Conservation (phyloP, 2,888 invertebrate genomes). For the Heliconius charithonia region DNA sequence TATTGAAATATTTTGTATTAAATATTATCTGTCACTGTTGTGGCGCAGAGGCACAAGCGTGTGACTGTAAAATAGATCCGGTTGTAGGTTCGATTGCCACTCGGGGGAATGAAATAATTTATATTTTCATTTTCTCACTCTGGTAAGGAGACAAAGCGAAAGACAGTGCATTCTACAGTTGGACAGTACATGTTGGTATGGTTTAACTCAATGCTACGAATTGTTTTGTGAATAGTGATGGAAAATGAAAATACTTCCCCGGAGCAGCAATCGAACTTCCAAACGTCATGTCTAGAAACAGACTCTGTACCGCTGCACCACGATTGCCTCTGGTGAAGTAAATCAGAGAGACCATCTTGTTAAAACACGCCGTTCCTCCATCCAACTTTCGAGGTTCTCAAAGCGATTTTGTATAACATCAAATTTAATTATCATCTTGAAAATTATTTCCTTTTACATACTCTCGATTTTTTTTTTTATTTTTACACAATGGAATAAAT, state of each 20-base stretch:
- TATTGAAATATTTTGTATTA: not conserved
- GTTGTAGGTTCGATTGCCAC: not conserved
- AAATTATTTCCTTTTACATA: no score
- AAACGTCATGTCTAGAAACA: not conserved
- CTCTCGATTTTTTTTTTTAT: no score
- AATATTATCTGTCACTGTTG: no score
- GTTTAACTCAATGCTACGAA: no score
- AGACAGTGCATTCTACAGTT: no score
- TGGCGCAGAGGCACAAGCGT: not conserved
- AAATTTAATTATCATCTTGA: no score
- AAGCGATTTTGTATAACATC: no score
- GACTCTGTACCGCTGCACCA: not conserved
- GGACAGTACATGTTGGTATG: not conserved
- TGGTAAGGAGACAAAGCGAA: no score
- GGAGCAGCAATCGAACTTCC: not conserved
- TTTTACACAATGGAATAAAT: no score
- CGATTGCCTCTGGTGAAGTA: not conserved
- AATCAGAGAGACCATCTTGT: not conserved
- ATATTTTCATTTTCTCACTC: no score
- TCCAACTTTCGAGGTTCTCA: not conserved
- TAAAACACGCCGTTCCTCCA: not conserved
- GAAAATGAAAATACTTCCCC: not conserved
- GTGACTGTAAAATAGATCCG: not conserved
- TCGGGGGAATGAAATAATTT: no score
- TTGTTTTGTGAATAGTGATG: no score